phyloP scores from a whole-genome alignment of 2,797 vertebrate species.

The Propithecus perrieri region DNA sequence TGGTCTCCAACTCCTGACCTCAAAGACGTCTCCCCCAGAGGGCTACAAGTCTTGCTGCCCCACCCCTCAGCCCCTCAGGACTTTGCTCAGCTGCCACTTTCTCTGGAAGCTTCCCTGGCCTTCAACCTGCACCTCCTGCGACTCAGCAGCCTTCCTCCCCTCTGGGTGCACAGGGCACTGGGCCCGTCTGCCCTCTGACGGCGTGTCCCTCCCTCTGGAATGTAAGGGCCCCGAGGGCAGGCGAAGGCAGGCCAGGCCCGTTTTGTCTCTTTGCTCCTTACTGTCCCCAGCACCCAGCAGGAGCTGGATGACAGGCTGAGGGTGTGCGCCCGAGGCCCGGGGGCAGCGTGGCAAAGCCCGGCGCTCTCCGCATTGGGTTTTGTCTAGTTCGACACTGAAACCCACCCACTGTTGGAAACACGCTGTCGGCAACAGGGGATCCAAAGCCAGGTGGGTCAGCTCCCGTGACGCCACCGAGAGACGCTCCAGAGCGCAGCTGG shows the following conservation, averaged over 20 bases:
- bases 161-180: too few relatives aligned
- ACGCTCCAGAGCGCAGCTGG: neutral
- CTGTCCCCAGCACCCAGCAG: neutral
- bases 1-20: too few relatives aligned
- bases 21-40: too few relatives aligned
- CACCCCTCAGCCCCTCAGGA: neutral
- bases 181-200: too few relatives aligned
- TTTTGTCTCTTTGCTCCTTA: neutral
- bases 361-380: neutral
- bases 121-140: fast-evolving
- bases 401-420: neutral
- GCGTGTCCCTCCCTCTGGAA: too few relatives aligned
- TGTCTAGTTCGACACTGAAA: neutral
- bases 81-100: neutral
- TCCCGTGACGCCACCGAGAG: fast-evolving
- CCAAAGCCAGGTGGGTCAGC: neutral
- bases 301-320: neutral
- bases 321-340: too few relatives aligned
- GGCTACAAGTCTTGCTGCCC: neutral
- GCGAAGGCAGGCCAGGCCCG: neutral
- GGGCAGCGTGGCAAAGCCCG: neutral
- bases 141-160: neutral
- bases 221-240: neutral
- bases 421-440: neutral
- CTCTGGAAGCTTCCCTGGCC: neutral